phyloP scores from a whole-genome alignment of 2,888 invertebrate species.

The Apeira syringaria region DNA sequence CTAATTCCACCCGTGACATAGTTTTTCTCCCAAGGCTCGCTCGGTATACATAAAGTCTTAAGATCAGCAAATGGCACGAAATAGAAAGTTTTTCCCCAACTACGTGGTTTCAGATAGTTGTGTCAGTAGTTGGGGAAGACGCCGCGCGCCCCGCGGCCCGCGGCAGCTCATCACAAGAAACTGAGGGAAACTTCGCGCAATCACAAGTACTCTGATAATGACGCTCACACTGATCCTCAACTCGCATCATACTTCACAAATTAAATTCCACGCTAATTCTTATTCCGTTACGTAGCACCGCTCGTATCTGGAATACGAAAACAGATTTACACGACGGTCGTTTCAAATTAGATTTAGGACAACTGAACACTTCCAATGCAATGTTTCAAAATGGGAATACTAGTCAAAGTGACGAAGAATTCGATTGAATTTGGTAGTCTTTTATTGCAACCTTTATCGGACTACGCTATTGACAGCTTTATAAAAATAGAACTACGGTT shows the following conservation, averaged over 20 bases:
- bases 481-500: slow-evolving; percentile 31
- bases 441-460: slow-evolving; percentile 54
- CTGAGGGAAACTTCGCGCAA: slow-evolving; percentile 41
- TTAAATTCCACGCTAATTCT: slow-evolving; percentile 56
- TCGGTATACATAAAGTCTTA: slow-evolving; percentile 22
- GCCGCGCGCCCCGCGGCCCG: slow-evolving; percentile 31
- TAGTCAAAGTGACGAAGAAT: slow-evolving; percentile 60
- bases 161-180: slow-evolving; percentile 34
- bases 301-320: slow-evolving; percentile 40
- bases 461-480: slow-evolving; percentile 38
- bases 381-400: slow-evolving; percentile 56
- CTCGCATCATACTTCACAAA: slow-evolving; percentile 55
- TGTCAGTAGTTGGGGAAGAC: slow-evolving; percentile 31
- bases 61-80: slow-evolving; percentile 24
- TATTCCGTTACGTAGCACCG: slow-evolving; percentile 19
- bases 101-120: slow-evolving; percentile 45
- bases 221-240: slow-evolving; percentile 40
- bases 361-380: slow-evolving; percentile 59
- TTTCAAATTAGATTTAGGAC: slow-evolving; percentile 68
- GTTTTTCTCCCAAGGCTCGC: slow-evolving; percentile 16
- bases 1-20: slow-evolving; percentile 8
- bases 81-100: slow-evolving; percentile 31
- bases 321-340: slow-evolving; percentile 37
- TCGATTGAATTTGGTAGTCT: slow-evolving; percentile 61
- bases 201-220: slow-evolving; percentile 50